Conservation (phyloP, 2,888 invertebrate species). For the Leptopilina syphax region DNA sequence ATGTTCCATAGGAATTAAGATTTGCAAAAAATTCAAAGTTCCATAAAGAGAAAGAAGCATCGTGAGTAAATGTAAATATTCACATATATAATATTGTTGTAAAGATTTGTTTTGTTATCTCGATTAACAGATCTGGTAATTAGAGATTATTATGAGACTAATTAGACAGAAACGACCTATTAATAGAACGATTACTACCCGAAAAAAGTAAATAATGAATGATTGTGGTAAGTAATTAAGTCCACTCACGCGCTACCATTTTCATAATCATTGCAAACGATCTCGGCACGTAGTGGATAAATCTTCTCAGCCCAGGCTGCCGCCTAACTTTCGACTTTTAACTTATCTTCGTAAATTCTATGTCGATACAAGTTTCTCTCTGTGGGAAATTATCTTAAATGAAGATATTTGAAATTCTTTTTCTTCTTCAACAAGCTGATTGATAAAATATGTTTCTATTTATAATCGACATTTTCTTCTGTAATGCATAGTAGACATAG, state of each 20-base stretch:
- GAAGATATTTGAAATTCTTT: not conserved
- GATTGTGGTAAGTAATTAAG: conserved; percentile 53
- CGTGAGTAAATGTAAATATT: too few species aligned
- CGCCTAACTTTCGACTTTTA: conserved; percentile 34
- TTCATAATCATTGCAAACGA: conserved; percentile 55
- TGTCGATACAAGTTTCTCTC: conserved; percentile 18
- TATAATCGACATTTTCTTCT: too few species aligned
- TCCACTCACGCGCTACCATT: conserved; percentile 50
- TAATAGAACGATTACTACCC: conserved; percentile 9
- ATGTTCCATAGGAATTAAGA: too few species aligned
- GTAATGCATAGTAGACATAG: too few species aligned
- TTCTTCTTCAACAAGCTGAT: not conserved
- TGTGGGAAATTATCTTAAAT: conserved; percentile 13
- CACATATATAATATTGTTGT: too few species aligned
- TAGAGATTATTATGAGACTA: conserved; percentile 19
- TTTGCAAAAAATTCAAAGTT: too few species aligned
- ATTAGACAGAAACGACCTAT: conserved; percentile 10
- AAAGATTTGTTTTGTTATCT: not conserved
- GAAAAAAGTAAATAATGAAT: conserved; percentile 32
- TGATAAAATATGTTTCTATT: not conserved
- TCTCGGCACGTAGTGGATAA: conserved; percentile 47
- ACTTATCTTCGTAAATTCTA: conserved; percentile 19
- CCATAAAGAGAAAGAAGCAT: too few species aligned
- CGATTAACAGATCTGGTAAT: conserved; percentile 3
- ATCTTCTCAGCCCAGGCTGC: conserved; percentile 16